A percentile compares a stretch with the other conserved stretches of the same genome.
Conservation (phyloP, 53 echinoderm and acorn worm species). For the Paelopatides confundens region DNA sequence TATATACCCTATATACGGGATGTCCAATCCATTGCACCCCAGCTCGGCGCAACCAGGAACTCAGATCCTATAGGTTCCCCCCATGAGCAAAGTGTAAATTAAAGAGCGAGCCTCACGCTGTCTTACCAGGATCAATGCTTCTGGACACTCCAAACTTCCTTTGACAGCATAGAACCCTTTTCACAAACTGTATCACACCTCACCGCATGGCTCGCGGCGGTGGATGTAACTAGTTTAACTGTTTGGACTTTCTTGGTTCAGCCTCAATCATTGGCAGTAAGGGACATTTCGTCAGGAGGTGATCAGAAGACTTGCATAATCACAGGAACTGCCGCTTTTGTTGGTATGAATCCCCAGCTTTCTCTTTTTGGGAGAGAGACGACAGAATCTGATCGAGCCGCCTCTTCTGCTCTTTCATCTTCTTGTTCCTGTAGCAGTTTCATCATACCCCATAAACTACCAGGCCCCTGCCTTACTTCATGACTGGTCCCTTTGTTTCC, state of each 20-base stretch:
- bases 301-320: slow-evolving; percentile 8
- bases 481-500: neutral
- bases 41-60: slow-evolving; percentile 46
- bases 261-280: neutral
- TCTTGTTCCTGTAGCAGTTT: neutral
- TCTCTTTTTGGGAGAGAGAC: neutral
- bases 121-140: slow-evolving; percentile 32
- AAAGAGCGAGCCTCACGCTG: slow-evolving; percentile 56
- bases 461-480: neutral
- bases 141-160: slow-evolving; percentile 67
- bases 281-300: slow-evolving; percentile 6
- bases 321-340: too few relatives aligned
- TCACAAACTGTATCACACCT: slow-evolving; percentile 23
- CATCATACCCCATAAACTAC: neutral
- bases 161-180: slow-evolving; percentile 56
- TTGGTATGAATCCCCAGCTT: too few relatives aligned
- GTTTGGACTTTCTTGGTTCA: neutral
- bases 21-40: slow-evolving; percentile 58
- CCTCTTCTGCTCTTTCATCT: slow-evolving; percentile 2
- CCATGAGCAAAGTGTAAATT: slow-evolving; percentile 60
- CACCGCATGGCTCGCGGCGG: slow-evolving; percentile 60
- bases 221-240: slow-evolving; percentile 64
- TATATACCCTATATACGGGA: slow-evolving; percentile 73
- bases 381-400: too few relatives aligned
- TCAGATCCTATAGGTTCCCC: slow-evolving; percentile 55